Evolutionary conservation across 2,113 vertebrate genomes (phyloP), one percentile per base, ranked within the genome.

Genomic region (Rhinichthys klamathensis): DNA sequence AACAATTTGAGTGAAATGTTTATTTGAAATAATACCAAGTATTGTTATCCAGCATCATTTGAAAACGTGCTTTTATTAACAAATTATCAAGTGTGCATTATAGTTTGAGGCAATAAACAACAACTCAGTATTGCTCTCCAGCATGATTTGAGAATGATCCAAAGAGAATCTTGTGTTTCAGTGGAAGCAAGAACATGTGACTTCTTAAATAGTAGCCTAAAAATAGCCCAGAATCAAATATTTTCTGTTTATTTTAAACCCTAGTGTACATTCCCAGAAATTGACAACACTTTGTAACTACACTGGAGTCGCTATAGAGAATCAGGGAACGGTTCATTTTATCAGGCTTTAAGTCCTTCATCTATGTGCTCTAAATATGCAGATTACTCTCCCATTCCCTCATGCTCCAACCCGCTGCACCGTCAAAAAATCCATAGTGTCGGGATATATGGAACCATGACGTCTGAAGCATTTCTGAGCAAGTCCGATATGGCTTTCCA

Each of bases 381-480:
- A 58, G 27, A 78, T 58, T 1, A 32, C 51, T 2, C 2, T 35
- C 51, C 30, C 18, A 38, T 78, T 58, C 10, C 11, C 30, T 60
- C 7, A 23, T 11, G 11, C 27, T 38, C 1, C 8, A 13, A 27
- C 30, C 75, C 11, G 63, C 21, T 44, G 63, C 15, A 3, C 21
- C 58, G 63, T 63, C 56, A 63, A 21, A 63, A 63, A 44, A 80
- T 44, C 23, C 21, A 80, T 80, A 77, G 11, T 16, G 77, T 63
- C 11, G 1, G 67, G 25, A 46, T 18, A 61, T 44, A 27, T 63
- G 8, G 56, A 63, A 63, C 78, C 23, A 2, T 30, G 38, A 80
- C 7, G 23, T 80, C 4, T 54, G 1, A 38, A 23, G 4, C 75
- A 78, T 38, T 58, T 35, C 25, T 46, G 18, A 35, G 25, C 18